A percentile compares a stretch with the other conserved stretches of the same genome.
phyloP scores from a whole-genome alignment of 2,797 vertebrate species.

The Eurystomus glaucurus region DNA sequence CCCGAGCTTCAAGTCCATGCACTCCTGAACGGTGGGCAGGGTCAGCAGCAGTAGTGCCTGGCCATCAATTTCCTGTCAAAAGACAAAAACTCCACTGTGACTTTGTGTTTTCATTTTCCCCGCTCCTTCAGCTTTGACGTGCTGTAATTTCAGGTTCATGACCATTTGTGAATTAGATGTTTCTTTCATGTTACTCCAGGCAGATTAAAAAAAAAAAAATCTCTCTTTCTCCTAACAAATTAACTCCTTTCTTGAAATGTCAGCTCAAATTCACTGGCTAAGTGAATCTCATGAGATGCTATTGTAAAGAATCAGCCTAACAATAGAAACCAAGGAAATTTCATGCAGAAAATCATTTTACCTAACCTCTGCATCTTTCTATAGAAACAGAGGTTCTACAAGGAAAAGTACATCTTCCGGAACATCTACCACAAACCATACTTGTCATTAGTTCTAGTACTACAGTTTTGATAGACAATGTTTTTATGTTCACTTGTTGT shows the following conservation, averaged over 20 bases:
- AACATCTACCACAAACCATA: neutral
- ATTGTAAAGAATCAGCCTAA: neutral
- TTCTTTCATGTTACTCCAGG: neutral
- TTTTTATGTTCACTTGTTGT: neutral
- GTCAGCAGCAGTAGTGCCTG: conserved; percentile 96
- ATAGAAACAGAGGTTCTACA: neutral
- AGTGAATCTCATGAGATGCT: neutral
- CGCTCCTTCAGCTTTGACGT: neutral
- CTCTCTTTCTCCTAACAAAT: neutral
- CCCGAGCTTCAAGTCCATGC: conserved; percentile 98
- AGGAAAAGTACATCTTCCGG: neutral
- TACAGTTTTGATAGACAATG: neutral
- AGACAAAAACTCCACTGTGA: conserved; percentile 57
- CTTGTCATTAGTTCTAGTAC: neutral
- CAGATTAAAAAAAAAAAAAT: neutral
- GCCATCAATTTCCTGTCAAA: conserved; percentile 94
- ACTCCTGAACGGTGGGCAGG: conserved; percentile 97
- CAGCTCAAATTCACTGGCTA: neutral
- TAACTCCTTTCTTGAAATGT: neutral
- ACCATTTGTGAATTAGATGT: neutral
- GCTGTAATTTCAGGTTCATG: neutral
- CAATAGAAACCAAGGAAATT: neutral
- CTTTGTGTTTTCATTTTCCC: neutral
- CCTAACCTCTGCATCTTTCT: neutral
- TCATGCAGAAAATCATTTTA: neutral